These are phyloP conservation scores for Drosophila sulfurigaster DNA, from an alignment of 1,140 invertebrate genomes.

Conservation along the genomic window DNA sequence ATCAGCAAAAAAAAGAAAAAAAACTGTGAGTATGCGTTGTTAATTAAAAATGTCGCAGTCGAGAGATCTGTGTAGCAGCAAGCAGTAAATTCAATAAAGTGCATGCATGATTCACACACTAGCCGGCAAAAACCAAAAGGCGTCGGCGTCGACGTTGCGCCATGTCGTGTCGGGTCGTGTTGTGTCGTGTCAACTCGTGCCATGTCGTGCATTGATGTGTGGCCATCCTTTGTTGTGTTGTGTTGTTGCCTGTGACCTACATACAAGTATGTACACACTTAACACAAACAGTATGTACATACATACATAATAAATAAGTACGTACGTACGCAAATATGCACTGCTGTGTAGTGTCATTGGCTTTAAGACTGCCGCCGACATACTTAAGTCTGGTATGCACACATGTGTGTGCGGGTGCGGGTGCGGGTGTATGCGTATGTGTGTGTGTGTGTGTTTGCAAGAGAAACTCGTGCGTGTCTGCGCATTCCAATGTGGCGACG, in stretches of 20 bases:
- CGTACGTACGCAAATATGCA: conserved; percentile 5
- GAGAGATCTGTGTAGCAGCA: neutral
- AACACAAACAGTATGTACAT: conserved; percentile 4
- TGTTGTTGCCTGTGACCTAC: conserved; percentile 37
- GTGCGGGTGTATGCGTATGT: neutral
- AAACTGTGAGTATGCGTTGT: conserved; percentile 2
- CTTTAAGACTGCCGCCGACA: conserved; percentile 30
- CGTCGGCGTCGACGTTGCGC: conserved; percentile 15
- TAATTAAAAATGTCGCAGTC: conserved; percentile 18
- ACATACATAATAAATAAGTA: conserved; percentile 16
- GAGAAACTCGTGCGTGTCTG: conserved; percentile 52
- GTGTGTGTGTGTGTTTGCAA: conserved; percentile 28
- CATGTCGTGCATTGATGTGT: neutral
- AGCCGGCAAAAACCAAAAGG: conserved; percentile 35
- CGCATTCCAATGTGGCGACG: conserved; percentile 28
- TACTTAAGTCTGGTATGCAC: conserved; percentile 23
- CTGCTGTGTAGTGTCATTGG: conserved; percentile 32
- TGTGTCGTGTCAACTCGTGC: neutral
- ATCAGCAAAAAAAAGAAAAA: neutral
- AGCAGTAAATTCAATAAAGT: conserved; percentile 5
- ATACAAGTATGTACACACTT: conserved; percentile 11
- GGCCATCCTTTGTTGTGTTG: conserved; percentile 7
- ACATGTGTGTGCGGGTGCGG: conserved; percentile 8
- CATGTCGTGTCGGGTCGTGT: neutral
- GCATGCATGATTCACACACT: conserved; percentile 22